Base-by-base conservation (phyloP, 2,888 invertebrate species). In the Phoronis australis region DNA sequence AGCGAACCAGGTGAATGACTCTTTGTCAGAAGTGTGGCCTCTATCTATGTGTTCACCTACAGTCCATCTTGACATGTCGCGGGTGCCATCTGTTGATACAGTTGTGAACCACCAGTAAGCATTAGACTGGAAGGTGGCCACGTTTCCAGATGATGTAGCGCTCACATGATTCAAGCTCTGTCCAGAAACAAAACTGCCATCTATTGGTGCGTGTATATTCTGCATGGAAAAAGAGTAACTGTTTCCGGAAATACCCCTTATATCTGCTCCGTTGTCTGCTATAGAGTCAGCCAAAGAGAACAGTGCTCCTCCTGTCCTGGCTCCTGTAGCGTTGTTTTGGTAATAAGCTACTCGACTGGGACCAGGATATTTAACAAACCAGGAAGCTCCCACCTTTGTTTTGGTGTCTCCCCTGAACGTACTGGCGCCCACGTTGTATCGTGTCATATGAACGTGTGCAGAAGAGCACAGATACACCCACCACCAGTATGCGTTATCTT, bases 31-130 rank as follows among this genome's bases (percentile, higher is more conserved):
- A 38, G 51, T 59, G 55, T 59, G 54, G 25, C 59, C 59, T 20
- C 59, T 52, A 41, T 56, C 55, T 1, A 53, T 48, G 27, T 59
- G 59, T 22, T 56, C 56, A 1, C 59, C 59, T 3, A 59, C 50
- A 41, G 51, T 59, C 59, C 59, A 59, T 25, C 59, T 45, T 20
- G 54, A 51, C n/a, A 59, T 49, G 37, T 59, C 56, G 1, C 56
- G 54, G 38, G 48, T 47, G 25, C 59, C 59, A 37, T 51, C 51
- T 6, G 59, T 59, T 9, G 54, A 54, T 56, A 55, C 54, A 15
- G 56, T 48, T 3, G 56, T 52, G 47, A 56, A 56, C 59, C 56
- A 56, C 56, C 56, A 59, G 24, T 56, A 59, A 37, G 56, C 43
- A 38, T 48, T 37, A 1, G n/a, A 15, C 18, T 42, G 35, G 18